Evolutionary conservation across 1,140 invertebrate genomes (phyloP), one percentile per base, ranked within the genome.

Genomic region (Neodiprion pinetum): DNA sequence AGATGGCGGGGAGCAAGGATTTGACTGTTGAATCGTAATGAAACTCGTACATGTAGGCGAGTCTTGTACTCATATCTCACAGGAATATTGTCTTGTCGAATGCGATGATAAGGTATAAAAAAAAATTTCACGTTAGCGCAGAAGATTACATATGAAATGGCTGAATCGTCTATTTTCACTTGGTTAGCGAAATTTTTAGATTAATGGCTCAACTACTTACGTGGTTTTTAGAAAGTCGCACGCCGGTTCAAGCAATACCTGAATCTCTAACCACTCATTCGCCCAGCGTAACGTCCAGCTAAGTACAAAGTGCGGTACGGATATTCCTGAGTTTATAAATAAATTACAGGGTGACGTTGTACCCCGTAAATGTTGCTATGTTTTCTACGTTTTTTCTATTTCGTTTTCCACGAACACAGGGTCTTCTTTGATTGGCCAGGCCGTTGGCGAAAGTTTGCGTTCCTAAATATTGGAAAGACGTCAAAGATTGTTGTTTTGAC

Each of bases 261-360:
- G 9, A 61, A 61, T 14, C n/a, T 14, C 53, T 5, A 9, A 61
- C 9, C 11, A 61, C 3, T 61, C 53, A 61, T 61, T 17, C 53
- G 53, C 53, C 9, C 53, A 9, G 9, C 11, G 5, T 61, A 61
- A 61, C 53, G 53, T 61, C 11, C n/a, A 61, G 53, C n/a, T 17
- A 61, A 61, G 53, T 61, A 61, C 53, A 61, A 61, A 61, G 53
- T 61, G 9, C 53, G 53, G 53, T 12, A 61, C 9, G 53, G 53
- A 61, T 61, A 17, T 61, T 61, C n/a, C n/a, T 61, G n/a, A 61
- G 53, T 61, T 61, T 61, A 61, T 61, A 61, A 61, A 61, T 61
- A 61, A 61, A 61, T 17, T 61, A 17, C 53, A 17, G 11, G 53
- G 9, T 61, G 53, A 61, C 53, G 53, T 61, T 9, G 53, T 61